Percentiles rank a stretch among this genome's conserved stretches.
Evolutionary conservation across 2,113 vertebrate species (phyloP).

Genomic region (Microtus montanus): DNA sequence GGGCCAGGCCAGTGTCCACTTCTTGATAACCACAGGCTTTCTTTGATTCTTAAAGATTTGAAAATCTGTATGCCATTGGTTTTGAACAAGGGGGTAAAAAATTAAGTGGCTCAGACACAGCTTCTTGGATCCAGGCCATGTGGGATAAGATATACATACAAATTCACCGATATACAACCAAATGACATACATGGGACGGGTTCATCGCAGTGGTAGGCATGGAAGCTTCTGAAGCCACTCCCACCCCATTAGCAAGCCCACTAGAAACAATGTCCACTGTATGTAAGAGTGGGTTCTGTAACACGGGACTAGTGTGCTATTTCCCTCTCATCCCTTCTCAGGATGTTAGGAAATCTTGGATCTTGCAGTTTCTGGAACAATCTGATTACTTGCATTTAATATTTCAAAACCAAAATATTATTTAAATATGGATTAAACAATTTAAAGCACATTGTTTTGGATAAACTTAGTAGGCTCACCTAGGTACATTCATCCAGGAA

Average conservation of each 20-base stretch:
- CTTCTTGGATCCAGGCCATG: background rate
- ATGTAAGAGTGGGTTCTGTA: background rate
- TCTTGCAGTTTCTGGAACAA: background rate
- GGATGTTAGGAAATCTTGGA: background rate
- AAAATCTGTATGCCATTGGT: background rate
- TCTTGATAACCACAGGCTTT: background rate
- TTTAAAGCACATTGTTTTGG: background rate
- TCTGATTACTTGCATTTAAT: background rate
- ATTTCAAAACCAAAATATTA: background rate
- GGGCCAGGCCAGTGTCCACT: background rate
- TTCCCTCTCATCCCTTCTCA: background rate
- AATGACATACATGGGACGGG: background rate
- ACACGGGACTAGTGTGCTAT: fast-evolving
- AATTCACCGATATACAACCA: background rate
- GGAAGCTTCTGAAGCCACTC: background rate
- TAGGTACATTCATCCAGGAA: background rate
- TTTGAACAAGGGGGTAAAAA: background rate
- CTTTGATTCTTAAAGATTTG: background rate
- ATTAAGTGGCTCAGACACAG: background rate
- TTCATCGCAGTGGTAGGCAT: background rate
- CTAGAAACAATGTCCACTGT: background rate
- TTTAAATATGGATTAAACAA: background rate
- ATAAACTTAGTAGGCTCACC: background rate
- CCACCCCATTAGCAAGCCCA: background rate
- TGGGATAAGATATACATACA: background rate